Evolutionary conservation across 2,888 invertebrate species (phyloP), one percentile per base, ranked within the genome.

Genomic region (Hirtodrosophila alboralis): DNA sequence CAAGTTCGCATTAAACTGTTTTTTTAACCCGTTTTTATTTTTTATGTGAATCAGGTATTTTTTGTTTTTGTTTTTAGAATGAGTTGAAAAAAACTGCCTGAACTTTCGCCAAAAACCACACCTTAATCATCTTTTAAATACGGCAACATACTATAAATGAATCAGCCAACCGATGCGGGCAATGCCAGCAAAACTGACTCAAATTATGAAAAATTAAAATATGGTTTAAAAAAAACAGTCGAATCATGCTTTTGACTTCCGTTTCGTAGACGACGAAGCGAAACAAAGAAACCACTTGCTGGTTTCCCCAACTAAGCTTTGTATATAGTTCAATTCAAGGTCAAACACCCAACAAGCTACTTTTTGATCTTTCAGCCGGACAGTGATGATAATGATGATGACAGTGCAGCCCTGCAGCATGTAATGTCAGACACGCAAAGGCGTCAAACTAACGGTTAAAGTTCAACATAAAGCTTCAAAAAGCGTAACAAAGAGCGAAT

Each of bases 251-350:
- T 58, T 52, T 36, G n/a, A 57, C 69, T 69, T 69, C 69, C 69
- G 69, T 56, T 49, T 23, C 23, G 23, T 23, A 23, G n/a, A 40
- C 14, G 14, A 41, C 14, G 14, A 41, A 48, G 16, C 62, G 33
- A 26, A 54, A 49, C 41, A 54, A 47, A 56, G 40, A 57, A 36
- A 33, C 14, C 47, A 56, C 36, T 45, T 47, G 40, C 33, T 34
- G 18, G n/a, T n/a, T n/a, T 12, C 43, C 9, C 18, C 30, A 14
- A 14, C 18, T 12, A 41, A 40, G 48, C 18, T 18, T 4, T 18
- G 18, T 5, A 18, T 18, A 5, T 49, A 26, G 37, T 61, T 53
- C 58, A 63, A 70, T 59, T 80, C 78, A 78, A 78, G 78, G 78
- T 80, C 80, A 67, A 23, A 40, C 61, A 61, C 49, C 54, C 45